Percentiles rank a stretch among this genome's conserved stretches.
These are phyloP conservation scores for Phenacoccus solenopsis DNA, from an alignment of 1,140 invertebrate genomes.

Conservation along the genomic window DNA sequence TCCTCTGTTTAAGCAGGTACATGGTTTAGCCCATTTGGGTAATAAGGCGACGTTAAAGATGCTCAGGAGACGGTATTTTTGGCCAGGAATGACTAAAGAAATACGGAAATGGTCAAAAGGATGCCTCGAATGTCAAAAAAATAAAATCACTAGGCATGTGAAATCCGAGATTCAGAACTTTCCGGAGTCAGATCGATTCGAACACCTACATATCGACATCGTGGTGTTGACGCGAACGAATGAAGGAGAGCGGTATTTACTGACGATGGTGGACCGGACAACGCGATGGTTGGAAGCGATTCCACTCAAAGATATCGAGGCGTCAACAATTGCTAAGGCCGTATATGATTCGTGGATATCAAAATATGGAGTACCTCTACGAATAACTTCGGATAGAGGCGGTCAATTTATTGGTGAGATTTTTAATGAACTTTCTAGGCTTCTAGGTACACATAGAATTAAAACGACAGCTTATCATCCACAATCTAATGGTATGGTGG, in stretches of 20 bases:
- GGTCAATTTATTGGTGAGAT: constrained; percentile 28
- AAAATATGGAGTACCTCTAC: too few species aligned
- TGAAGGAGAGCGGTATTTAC: constrained; percentile 30
- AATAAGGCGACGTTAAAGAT: constrained; percentile 25
- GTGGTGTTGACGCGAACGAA: constrained; percentile 24
- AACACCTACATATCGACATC: neutral
- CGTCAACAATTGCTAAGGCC: constrained; percentile 29
- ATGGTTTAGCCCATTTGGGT: constrained; percentile 28
- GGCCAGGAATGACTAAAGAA: too few species aligned
- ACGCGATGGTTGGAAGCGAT: constrained; percentile 38
- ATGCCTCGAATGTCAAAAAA: constrained; percentile 28
- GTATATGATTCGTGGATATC: constrained; percentile 31
- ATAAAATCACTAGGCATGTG: constrained; percentile 26
- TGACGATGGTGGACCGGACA: constrained; percentile 36
- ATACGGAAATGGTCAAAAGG: constrained; percentile 23
- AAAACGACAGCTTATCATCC: neutral
- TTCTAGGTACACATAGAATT: too few species aligned
- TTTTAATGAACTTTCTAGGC: neutral
- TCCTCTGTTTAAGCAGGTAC: constrained; percentile 26
- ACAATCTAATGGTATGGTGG: constrained; percentile 29
- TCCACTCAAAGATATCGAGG: constrained; percentile 33
- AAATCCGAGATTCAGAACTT: neutral
- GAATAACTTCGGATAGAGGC: constrained; percentile 30
- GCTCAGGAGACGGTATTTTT: constrained; percentile 26
- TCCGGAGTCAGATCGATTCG: neutral